A percentile compares a stretch with the other conserved stretches of the same genome.
Evolutionary conservation across 30 jellyfish, hydroid and myxozoan genomes (phyloP).

Genomic region (Mastigias papua): DNA sequence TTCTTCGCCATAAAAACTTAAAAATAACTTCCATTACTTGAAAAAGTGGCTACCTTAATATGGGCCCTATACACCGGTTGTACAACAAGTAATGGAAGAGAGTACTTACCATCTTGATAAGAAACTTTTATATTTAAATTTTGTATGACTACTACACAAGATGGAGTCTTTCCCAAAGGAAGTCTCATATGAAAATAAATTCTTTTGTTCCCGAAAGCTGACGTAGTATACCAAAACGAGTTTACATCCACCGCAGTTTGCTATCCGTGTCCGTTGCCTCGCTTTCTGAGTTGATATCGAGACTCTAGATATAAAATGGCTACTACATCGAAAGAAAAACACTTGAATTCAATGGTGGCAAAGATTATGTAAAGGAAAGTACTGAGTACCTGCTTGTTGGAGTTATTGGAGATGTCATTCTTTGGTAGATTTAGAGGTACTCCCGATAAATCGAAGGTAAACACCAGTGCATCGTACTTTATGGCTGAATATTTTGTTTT

Average conservation of each 20-base stretch:
- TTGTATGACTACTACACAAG: background rate
- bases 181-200: slow-evolving; percentile 38
- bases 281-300: background rate
- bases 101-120: background rate
- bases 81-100: background rate
- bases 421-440: slow-evolving; percentile 22
- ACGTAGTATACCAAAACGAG: slow-evolving; percentile 58
- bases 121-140: background rate
- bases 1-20: too few species aligned
- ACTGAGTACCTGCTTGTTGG: too few species aligned
- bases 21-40: background rate
- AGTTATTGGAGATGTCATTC: slow-evolving; percentile 35
- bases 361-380: background rate
- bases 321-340: background rate
- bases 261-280: background rate
- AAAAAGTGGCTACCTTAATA: background rate
- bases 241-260: slow-evolving; percentile 34
- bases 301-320: background rate
- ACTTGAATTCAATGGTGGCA: background rate
- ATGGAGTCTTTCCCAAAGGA: slow-evolving; percentile 40
- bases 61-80: background rate
- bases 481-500: too few species aligned
- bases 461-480: too few species aligned
- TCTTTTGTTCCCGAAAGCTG: slow-evolving; percentile 70
- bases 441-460: slow-evolving; percentile 42